Evolutionary conservation across 1,140 invertebrate genomes (phyloP).

Genomic region (Apolygus lucorum): DNA sequence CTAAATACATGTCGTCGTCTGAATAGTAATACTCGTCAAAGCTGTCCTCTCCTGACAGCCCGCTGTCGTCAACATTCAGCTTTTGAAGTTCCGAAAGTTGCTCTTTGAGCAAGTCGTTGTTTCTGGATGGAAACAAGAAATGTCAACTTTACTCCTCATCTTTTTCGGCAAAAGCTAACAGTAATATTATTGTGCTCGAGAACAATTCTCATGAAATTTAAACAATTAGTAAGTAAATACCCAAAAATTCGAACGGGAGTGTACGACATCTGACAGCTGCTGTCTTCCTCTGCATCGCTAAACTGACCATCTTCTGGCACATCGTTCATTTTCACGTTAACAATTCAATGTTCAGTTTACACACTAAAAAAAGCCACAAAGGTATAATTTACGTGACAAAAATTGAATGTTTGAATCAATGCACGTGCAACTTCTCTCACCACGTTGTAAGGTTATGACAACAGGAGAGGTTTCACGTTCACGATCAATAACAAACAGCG

Average conservation of each 20-base stretch:
- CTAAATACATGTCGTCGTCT: slow-evolving; percentile 3
- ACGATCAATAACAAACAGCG: too few species aligned
- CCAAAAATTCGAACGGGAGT: not conserved
- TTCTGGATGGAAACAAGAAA: not conserved
- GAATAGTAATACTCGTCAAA: slow-evolving; percentile 18
- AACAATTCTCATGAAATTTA: not conserved
- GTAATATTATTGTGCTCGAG: not conserved
- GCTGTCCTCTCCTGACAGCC: not conserved
- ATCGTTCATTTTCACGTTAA: not conserved
- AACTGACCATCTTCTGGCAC: slow-evolving; percentile 30
- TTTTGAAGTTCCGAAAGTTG: not conserved
- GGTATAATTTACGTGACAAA: too few species aligned
- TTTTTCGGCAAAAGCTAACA: not conserved
- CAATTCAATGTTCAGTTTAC: too few species aligned
- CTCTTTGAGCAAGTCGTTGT: not conserved
- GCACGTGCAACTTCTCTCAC: too few species aligned
- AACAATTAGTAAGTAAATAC: not conserved
- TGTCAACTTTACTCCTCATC: not conserved
- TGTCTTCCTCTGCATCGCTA: slow-evolving; percentile 31
- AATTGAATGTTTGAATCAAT: too few species aligned
- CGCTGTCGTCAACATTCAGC: not conserved
- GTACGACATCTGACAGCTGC: not conserved
- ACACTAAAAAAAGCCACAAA: too few species aligned
- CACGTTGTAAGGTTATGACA: too few species aligned
- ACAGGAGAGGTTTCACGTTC: too few species aligned